A percentile compares a stretch with the other conserved stretches of the same genome.
phyloP scores from a whole-genome alignment of 2,888 invertebrate genomes.

The Hirtodrosophila cameraria region DNA sequence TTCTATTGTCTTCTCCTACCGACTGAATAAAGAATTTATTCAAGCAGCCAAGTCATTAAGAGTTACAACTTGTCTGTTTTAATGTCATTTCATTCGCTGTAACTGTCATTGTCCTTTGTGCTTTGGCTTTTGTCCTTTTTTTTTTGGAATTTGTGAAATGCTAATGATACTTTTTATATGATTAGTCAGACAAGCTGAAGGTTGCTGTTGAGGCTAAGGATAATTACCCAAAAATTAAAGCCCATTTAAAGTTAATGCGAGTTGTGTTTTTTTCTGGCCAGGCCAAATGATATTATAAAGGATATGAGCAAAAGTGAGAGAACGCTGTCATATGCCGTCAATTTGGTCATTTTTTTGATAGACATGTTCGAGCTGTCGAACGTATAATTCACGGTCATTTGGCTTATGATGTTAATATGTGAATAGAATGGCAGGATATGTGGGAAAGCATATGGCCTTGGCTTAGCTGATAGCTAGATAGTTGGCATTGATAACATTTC shows the following conservation, averaged over 20 bases:
- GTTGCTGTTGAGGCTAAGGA: neutral
- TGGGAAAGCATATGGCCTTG: constrained; percentile 7
- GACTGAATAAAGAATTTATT: too few relatives aligned
- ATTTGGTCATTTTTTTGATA: too few relatives aligned
- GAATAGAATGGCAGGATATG: constrained; percentile 14
- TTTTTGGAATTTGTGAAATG: constrained; percentile 23
- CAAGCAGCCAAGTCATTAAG: too few relatives aligned
- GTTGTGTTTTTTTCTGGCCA: too few relatives aligned
- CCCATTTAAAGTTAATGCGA: constrained; percentile 8
- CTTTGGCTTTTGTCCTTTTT: constrained; percentile 1
- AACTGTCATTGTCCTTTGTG: constrained; percentile 19
- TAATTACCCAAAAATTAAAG: constrained; percentile 3
- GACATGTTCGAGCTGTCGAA: constrained; percentile 3
- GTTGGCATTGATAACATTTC: too few relatives aligned
- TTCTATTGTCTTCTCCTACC: too few relatives aligned
- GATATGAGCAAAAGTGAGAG: neutral
- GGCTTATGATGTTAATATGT: constrained; percentile 40
- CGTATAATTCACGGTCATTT: constrained; percentile 17
- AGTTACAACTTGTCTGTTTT: neutral
- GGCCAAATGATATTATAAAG: too few relatives aligned
- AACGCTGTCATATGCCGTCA: constrained; percentile 5
- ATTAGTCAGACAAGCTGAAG: constrained; percentile 5
- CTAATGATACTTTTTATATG: constrained; percentile 44
- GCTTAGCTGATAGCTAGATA: constrained; percentile 1
- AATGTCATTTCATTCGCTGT: neutral